A percentile compares a stretch with the other conserved stretches of the same genome.
Conservation (phyloP, 2,797 vertebrate species). For the Sus cebifrons region DNA sequence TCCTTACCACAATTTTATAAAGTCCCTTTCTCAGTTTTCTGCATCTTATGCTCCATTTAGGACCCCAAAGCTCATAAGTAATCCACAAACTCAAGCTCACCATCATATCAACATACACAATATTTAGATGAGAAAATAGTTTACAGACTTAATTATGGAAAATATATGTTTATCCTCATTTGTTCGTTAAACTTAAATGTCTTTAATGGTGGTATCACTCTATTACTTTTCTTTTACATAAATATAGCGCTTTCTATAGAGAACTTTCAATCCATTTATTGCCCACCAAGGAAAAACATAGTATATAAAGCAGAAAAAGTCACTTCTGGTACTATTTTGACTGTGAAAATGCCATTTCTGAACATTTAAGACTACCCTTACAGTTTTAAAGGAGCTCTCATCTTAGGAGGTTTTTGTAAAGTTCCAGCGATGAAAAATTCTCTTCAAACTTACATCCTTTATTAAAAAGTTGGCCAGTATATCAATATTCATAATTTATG, state of each 20-base stretch:
- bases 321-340: background rate
- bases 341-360: background rate
- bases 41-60: background rate
- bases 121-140: background rate
- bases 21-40: conserved; percentile 5
- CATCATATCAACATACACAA: conserved; percentile 3
- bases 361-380: background rate
- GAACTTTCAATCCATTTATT: background rate
- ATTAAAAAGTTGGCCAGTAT: background rate
- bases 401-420: background rate
- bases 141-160: background rate
- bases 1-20: background rate
- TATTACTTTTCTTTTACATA: conserved; percentile 33
- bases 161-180: background rate
- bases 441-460: background rate
- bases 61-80: background rate
- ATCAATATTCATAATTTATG: background rate
- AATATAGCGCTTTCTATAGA: background rate
- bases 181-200: conserved; percentile 26
- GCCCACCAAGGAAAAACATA: background rate
- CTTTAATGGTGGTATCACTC: background rate
- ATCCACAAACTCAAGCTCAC: background rate
- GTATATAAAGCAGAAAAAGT: background rate
- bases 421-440: background rate
- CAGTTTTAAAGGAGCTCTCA: background rate